phyloP scores from a whole-genome alignment of 2,797 vertebrate genomes.

The Cirrhinus molitorella region DNA sequence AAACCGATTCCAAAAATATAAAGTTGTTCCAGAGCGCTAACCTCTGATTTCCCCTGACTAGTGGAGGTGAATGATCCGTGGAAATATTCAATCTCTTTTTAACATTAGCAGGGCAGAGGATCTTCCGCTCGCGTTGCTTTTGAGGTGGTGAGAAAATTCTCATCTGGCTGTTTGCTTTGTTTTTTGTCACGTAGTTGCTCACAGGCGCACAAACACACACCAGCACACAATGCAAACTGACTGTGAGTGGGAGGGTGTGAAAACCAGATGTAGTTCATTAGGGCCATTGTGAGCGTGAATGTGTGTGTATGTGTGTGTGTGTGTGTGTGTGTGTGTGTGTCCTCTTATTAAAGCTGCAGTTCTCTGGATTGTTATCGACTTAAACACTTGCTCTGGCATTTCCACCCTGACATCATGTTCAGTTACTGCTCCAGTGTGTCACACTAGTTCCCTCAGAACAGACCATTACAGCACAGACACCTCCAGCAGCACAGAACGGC shows the following conservation, averaged over 20 bases:
- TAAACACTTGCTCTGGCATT: constrained; percentile 66
- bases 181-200: constrained; percentile 42
- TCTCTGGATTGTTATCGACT: constrained; percentile 76
- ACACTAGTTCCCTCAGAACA: background rate
- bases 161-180: constrained; percentile 18
- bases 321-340: constrained; percentile 29
- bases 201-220: background rate
- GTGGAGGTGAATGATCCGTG: constrained; percentile 39
- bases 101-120: constrained; percentile 33
- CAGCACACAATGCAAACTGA: constrained; percentile 9
- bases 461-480: constrained; percentile 32
- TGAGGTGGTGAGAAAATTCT: constrained; percentile 25
- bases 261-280: constrained; percentile 83
- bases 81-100: constrained; percentile 56
- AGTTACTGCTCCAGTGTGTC: constrained; percentile 42
- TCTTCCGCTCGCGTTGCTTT: constrained; percentile 30
- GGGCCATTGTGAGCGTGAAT: constrained; percentile 66
- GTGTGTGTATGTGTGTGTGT: background rate
- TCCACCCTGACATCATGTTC: constrained; percentile 58
- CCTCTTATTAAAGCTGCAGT: constrained; percentile 54
- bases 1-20: constrained; percentile 7
- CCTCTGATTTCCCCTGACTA: constrained; percentile 53
- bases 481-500: background rate
- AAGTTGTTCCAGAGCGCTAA: constrained; percentile 33
- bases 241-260: constrained; percentile 54